Evolutionary conservation across 2,888 invertebrate species (phyloP), one percentile per base, ranked within the genome.

Genomic region (Andrena marginata): DNA sequence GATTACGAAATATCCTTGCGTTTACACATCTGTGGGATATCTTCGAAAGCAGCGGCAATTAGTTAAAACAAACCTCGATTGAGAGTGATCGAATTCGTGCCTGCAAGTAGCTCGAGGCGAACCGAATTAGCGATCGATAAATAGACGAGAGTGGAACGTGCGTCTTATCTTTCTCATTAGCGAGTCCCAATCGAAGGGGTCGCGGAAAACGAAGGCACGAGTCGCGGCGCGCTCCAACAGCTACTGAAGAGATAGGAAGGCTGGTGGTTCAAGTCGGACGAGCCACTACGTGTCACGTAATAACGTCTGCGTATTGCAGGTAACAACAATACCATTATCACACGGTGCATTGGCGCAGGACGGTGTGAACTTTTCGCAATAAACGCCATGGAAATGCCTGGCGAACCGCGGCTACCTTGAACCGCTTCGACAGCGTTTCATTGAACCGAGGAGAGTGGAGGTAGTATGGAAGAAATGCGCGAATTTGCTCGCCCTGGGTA

Each of bases 301-400:
- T 90, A 88, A 89, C 89, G 87, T 84, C 88, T 86, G 87, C 86
- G 89, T 88, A 86, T 83, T 80, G 83, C 83, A 71, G 71, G 64
- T 80, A 85, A 88, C 89, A 91, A 92, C 91, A 92, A 93, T 92
- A 86, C 90, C 84, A 91, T 92, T 92, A 92, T 92, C 92, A 88
- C 89, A 89, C 80, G 67, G 76, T 80, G 88, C 90, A 91, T 86
- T 89, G 89, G 91, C 92, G 93, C 92, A 89, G 90, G 88, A 88
- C 84, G 85, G 82, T 84, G 84, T 77, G 85, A 85, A 89, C 42
- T 86, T 86, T 86, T 82, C 88, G 89, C 86, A 68, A 87, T 63
- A 68, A 84, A 67, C 75, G 68, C 73, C 75, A 72, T 79, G 80
- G 81, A 80, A 67, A 80, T 69, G 67, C 54, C 68, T 62, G 60